phyloP scores from a whole-genome alignment of 2,888 invertebrate genomes.

The Fragum sueziense region DNA sequence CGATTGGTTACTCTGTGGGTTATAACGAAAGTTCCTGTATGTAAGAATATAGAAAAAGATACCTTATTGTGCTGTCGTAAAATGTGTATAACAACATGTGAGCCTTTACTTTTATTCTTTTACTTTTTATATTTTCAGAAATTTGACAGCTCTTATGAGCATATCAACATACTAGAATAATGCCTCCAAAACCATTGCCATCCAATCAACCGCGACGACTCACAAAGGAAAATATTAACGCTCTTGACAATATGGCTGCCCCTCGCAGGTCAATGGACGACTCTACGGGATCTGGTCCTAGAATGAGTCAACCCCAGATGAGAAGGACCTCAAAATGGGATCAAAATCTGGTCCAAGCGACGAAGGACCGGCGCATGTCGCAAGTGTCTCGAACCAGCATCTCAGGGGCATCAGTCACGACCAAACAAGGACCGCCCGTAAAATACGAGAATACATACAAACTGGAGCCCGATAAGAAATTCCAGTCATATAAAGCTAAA shows the following conservation, averaged over 20 bases:
- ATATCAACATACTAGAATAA: neutral
- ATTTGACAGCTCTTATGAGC: neutral
- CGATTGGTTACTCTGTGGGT: too few relatives aligned
- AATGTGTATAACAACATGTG: too few relatives aligned
- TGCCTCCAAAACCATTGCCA: constrained; percentile 41
- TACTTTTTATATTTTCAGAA: too few relatives aligned
- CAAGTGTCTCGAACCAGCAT: constrained; percentile 71
- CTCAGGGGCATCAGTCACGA: constrained; percentile 71
- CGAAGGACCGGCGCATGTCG: constrained; percentile 69
- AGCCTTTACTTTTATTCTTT: too few relatives aligned
- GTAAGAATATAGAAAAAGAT: too few relatives aligned
- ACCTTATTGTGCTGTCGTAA: too few relatives aligned
- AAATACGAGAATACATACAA: constrained; percentile 76
- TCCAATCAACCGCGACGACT: constrained; percentile 29
- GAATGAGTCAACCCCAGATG: constrained; percentile 62
- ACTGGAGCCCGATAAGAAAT: constrained; percentile 66
- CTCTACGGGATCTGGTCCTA: constrained; percentile 13
- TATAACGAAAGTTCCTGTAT: too few relatives aligned
- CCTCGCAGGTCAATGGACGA: constrained; percentile 40
- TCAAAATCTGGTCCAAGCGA: constrained; percentile 63
- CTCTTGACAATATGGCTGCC: constrained; percentile 21
- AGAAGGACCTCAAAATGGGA: constrained; percentile 68
- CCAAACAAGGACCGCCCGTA: constrained; percentile 62
- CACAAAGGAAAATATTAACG: constrained; percentile 53
- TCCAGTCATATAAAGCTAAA: constrained; percentile 70